Base-by-base conservation (phyloP, 2,797 vertebrate genomes). In the Typhlichthys eigenmanni region DNA sequence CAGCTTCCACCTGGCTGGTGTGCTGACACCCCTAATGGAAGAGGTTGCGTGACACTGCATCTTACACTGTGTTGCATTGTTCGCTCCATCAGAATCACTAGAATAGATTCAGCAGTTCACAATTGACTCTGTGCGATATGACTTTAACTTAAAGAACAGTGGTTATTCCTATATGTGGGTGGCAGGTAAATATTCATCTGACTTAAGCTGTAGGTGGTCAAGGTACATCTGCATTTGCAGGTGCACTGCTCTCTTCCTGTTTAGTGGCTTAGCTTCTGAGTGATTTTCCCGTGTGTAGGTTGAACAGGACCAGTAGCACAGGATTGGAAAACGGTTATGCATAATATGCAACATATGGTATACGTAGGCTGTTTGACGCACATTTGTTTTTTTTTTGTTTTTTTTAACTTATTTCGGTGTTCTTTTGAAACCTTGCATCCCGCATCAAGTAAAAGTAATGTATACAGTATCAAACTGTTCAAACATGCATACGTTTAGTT, bases 191-290 rank as follows among this genome's bases (percentile, higher is more conserved):
- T 49, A 34, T 32, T n/a, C 53, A 34, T n/a, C 24, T 49, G 43
- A 17, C 43, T 24, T 48, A 45, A 12, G 32, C 9, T 66, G 47
- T 55, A 34, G 47, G 47, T 48, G 61, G 58, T 64, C 13, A 50
- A 13, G 29, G 45, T 13, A 63, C 2, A 63, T 62, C 58, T 55
- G 32, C 47, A 68, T 13, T 48, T 14, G 50, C 9, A 2, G 43
- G 32, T 51, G 29, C 7, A 53, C 16, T 16, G 5, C 3, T 19
- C 47, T 6, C 43, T 38, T 8, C 10, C n/a, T 34, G n/a, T 51
- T 57, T 1, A 17, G 66, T 62, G 48, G 17, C 13, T 5, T 19
- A 8, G 49, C 11, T 8, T 55, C 11, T 19, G 19, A 66, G 4
- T 43, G 50, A 53, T 9, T 60, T 57, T 29, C 50, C 1, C 32